A percentile compares a stretch with the other conserved stretches of the same genome.
Conservation (phyloP, 2,797 vertebrate species). For the Artibeus lituratus region DNA sequence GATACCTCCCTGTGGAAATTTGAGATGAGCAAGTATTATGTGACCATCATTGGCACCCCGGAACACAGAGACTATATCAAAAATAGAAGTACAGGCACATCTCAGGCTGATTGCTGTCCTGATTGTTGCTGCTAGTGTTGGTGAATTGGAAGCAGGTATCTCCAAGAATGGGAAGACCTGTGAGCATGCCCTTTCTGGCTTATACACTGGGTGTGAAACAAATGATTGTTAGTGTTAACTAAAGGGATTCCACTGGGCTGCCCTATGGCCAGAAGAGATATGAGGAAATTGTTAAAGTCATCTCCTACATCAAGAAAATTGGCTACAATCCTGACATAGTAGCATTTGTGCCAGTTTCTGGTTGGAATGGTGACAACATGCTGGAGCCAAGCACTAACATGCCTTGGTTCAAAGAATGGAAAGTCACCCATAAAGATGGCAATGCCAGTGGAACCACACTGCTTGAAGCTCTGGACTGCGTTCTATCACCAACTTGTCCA, state of each 20-base stretch:
- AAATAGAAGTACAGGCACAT: background rate
- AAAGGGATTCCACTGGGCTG: background rate
- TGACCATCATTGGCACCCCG: background rate
- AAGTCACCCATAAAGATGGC: background rate
- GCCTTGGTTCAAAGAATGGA: background rate
- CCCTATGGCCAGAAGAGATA: background rate
- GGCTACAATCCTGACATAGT: background rate
- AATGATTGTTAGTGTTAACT: background rate
- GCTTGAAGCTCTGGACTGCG: background rate
- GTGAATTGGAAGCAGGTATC: background rate
- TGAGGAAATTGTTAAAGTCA: background rate
- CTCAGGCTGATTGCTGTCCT: background rate
- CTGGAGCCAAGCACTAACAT: background rate
- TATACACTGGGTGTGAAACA: background rate
- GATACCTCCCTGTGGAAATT: background rate
- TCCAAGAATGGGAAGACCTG: background rate
- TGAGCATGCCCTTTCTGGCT: background rate
- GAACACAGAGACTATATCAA: background rate
- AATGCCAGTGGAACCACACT: background rate
- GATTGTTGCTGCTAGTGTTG: background rate
- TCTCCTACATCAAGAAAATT: background rate
- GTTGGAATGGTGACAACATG: background rate
- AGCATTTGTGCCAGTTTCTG: background rate
- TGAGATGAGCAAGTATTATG: background rate
- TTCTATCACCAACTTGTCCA: background rate